Conservation (phyloP, 1,140 invertebrate species). For the Glossosoma conforme region DNA sequence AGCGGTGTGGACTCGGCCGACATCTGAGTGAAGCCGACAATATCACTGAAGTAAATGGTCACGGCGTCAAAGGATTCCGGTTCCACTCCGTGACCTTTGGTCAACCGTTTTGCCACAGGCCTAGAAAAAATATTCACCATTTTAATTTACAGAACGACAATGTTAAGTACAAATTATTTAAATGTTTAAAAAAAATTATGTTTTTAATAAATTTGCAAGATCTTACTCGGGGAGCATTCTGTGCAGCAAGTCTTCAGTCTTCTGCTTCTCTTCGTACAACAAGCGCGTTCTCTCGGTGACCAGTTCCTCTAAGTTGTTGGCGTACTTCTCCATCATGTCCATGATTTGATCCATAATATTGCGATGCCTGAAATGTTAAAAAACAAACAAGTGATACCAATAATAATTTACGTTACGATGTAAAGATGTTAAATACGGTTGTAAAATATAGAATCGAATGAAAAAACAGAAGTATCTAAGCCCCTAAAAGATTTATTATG, state of each 20-base stretch:
- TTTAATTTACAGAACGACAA: background rate
- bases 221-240: constrained; percentile 86
- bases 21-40: constrained; percentile 96
- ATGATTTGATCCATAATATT: constrained; percentile 97
- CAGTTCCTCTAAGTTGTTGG: constrained; percentile 90
- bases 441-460: too few species aligned
- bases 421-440: too few species aligned
- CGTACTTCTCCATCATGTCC: constrained; percentile 94
- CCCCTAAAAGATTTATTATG: background rate
- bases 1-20: constrained; percentile 92
- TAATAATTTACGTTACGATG: too few species aligned
- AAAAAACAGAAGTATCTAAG: too few species aligned
- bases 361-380: constrained; percentile 64
- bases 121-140: constrained; percentile 50
- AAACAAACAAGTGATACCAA: too few species aligned
- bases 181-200: constrained; percentile 5
- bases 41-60: constrained; percentile 98
- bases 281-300: constrained; percentile 83
- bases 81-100: constrained; percentile 83
- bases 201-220: constrained; percentile 2
- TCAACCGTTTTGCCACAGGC: constrained; percentile 78
- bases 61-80: constrained; percentile 92
- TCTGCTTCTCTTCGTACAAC: constrained; percentile 87
- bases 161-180: background rate
- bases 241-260: constrained; percentile 88